phyloP scores from a whole-genome alignment of 2,113 vertebrate genomes.

The Butorides virescens region DNA sequence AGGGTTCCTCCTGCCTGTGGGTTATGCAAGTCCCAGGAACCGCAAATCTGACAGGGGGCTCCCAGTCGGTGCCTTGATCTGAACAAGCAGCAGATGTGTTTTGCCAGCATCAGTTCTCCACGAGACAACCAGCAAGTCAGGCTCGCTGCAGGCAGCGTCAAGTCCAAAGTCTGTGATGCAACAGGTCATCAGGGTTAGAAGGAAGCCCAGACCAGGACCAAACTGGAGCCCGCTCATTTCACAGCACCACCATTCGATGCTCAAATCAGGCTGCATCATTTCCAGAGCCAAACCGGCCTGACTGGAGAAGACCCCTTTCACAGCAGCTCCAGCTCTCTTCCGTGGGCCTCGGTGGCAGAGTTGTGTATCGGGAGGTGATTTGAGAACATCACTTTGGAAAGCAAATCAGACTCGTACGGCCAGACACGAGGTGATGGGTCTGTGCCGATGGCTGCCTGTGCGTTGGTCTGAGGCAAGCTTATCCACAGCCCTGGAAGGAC shows the following conservation, averaged over 20 bases:
- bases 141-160: neutral
- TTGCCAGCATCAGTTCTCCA: neutral
- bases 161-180: neutral
- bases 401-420: neutral
- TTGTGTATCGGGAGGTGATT: neutral
- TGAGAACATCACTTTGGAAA: neutral
- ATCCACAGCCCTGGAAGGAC: neutral
- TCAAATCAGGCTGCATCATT: neutral
- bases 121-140: neutral
- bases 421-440: neutral
- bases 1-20: neutral
- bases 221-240: neutral
- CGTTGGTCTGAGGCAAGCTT: neutral
- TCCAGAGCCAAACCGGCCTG: neutral
- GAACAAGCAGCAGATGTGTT: neutral
- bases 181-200: neutral
- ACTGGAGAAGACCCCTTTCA: neutral
- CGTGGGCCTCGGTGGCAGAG: neutral
- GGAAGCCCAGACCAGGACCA: neutral
- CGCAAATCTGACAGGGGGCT: neutral
- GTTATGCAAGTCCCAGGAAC: neutral
- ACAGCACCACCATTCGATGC: neutral
- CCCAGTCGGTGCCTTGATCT: neutral
- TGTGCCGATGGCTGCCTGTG: neutral
- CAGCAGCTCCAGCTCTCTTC: neutral